Evolutionary conservation across 1,140 invertebrate species (phyloP).

Genomic region (Drosophila sp.): DNA sequence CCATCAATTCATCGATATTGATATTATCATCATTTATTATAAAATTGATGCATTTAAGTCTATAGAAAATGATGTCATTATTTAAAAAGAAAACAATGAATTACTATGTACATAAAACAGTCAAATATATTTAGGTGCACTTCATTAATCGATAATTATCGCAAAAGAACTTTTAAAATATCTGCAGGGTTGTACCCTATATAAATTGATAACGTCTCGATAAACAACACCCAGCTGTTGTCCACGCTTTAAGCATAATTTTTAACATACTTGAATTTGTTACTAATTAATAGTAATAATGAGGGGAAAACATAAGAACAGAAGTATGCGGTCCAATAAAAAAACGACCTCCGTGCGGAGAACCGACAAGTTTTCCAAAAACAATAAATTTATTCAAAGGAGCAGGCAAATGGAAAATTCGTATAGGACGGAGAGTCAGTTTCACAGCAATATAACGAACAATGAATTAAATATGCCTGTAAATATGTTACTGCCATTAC

Average conservation of each 20-base stretch:
- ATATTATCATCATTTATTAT: not conserved
- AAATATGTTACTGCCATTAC: constrained; percentile 35
- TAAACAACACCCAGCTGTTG: constrained; percentile 4
- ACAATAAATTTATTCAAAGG: constrained; percentile 64
- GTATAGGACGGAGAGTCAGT: constrained; percentile 44
- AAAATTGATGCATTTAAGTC: not conserved
- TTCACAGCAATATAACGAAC: not conserved
- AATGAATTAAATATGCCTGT: constrained; percentile 35
- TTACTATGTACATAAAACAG: not conserved
- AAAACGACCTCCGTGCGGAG: not conserved
- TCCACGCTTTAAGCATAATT: constrained; percentile 6
- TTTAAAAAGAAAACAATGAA: not conserved
- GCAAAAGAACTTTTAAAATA: not conserved
- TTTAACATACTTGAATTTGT: not conserved
- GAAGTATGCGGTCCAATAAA: not conserved
- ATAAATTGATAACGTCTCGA: not conserved
- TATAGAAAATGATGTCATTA: not conserved
- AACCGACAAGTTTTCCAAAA: constrained; percentile 56
- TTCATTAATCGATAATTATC: not conserved
- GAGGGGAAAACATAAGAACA: constrained; percentile 15
- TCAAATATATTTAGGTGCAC: not conserved
- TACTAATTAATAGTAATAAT: constrained; percentile 16
- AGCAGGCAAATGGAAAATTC: constrained; percentile 72
- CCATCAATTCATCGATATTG: not conserved
- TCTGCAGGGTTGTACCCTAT: not conserved